Evolutionary conservation across 2,113 vertebrate genomes (phyloP), one percentile per base, ranked within the genome.

Genomic region (Callospermophilus lateralis): DNA sequence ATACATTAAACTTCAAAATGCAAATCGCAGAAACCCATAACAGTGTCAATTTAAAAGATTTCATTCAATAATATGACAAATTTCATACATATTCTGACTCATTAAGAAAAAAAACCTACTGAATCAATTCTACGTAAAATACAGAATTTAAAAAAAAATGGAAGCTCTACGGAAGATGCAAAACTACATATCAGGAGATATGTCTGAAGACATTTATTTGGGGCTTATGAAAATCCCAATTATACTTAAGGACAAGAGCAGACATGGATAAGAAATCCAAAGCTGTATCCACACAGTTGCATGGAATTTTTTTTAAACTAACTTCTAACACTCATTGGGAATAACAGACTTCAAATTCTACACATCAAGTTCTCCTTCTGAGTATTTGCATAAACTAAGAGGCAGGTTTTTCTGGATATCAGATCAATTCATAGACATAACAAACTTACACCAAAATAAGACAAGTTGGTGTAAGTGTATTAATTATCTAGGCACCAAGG

Each of bases 351-450:
- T 96, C 98, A 95, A 97, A 88, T 34, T 80, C 96, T 98, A 95
- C 15, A 79, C 97, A 96, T 97, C 98, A 98, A 97, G 95, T 94
- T 97, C 95, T 93, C 96, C 90, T 98, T 94, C 96, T 97, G 96
- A 98, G 98, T 98, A 97, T 98, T 96, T 98, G 97, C 96, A 96
- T 97, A 87, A 96, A 90, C 95, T 67, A 97, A 97, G 94, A 97
- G 90, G 96, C 65, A 98, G 96, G 91, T 93, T 96, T 98, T 98
- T 37, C 93, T 96, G 79, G 98, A 94, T 96, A 97, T 96, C 96
- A 98, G 97, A 98, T 97, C 19, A 97, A 80, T 93, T 83, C 96
- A 96, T 89, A 97, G 94, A 95, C 94, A 97, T 76, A 92, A 53
- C 92, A 77, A 78, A 96, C 92, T 93, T 98, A 98, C 96, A 98